Percentiles rank a stretch among this genome's conserved stretches.
Evolutionary conservation across 2,797 vertebrate genomes (phyloP).

Genomic region (Xenopus petersii): DNA sequence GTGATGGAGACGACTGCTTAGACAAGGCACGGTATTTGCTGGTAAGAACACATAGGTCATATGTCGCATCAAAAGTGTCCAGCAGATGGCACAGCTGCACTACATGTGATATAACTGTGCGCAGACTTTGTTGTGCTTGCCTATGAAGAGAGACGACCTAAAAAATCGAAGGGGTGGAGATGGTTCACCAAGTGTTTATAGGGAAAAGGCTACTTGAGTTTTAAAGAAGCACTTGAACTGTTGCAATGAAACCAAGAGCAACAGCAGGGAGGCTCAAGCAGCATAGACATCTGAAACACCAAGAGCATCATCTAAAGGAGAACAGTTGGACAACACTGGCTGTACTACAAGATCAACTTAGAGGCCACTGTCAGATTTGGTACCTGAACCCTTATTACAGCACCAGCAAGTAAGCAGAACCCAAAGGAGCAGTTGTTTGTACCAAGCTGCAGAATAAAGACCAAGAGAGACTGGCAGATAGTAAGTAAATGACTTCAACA

Average conservation of each 20-base stretch:
- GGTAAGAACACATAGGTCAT: no score
- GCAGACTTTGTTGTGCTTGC: slow-evolving; percentile 4
- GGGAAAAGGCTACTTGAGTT: slow-evolving; percentile 39
- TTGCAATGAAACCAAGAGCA: slow-evolving; percentile 37
- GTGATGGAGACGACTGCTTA: no score
- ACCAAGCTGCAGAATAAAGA: no score
- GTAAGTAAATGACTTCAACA: no score
- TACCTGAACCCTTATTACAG: not conserved
- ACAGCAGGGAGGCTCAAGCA: slow-evolving; percentile 27
- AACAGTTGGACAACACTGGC: not conserved
- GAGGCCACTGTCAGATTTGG: not conserved
- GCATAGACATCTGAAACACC: not conserved
- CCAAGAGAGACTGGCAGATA: no score
- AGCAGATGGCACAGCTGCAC: slow-evolving; percentile 8
- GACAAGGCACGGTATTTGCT: no score
- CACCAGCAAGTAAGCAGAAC: not conserved
- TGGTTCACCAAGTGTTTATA: slow-evolving; percentile 26
- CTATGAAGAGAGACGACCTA: not conserved
- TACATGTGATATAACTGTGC: not conserved
- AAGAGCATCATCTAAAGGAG: no score
- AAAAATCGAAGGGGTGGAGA: slow-evolving; percentile 1
- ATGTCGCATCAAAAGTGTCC: not conserved
- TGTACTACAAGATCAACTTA: not conserved
- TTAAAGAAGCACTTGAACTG: slow-evolving; percentile 39
- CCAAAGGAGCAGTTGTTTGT: not conserved